Conservation (phyloP, 2,113 vertebrate species). For the Xiphorhynchus elegans region DNA sequence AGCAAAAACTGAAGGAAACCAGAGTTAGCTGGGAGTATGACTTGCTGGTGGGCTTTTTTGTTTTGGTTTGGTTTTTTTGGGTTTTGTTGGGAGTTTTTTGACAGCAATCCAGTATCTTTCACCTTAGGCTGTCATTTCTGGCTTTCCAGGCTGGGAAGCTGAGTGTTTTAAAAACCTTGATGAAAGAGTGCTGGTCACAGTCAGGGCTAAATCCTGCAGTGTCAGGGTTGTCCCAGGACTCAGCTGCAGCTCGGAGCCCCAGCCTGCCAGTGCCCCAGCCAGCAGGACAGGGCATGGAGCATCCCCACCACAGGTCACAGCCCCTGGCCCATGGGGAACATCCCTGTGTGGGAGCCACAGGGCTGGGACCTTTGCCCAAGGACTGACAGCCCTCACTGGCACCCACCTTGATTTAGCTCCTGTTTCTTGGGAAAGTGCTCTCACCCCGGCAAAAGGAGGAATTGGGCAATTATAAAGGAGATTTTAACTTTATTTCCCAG, state of each 20-base stretch:
- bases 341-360: neutral
- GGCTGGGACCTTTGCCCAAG: neutral
- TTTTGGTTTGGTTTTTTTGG: too few relatives aligned
- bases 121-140: neutral
- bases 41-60: neutral
- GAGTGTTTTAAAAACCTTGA: neutral
- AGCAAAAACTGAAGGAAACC: neutral
- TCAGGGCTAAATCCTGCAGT: neutral
- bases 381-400: neutral
- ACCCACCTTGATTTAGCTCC: neutral
- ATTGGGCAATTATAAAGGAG: neutral
- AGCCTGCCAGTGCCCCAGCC: neutral
- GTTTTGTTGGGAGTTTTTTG: neutral
- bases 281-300: rapidly evolving
- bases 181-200: rapidly evolving
- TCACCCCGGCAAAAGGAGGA: neutral
- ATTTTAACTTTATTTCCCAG: neutral
- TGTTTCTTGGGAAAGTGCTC: neutral
- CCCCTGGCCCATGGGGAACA: rapidly evolving
- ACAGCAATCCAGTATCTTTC: neutral
- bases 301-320: neutral
- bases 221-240: neutral
- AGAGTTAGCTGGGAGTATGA: neutral
- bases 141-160: neutral
- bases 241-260: neutral